A percentile compares a stretch with the other conserved stretches of the same genome.
phyloP scores from a whole-genome alignment of 2,113 vertebrate species.

The Camelus dromedarius region DNA sequence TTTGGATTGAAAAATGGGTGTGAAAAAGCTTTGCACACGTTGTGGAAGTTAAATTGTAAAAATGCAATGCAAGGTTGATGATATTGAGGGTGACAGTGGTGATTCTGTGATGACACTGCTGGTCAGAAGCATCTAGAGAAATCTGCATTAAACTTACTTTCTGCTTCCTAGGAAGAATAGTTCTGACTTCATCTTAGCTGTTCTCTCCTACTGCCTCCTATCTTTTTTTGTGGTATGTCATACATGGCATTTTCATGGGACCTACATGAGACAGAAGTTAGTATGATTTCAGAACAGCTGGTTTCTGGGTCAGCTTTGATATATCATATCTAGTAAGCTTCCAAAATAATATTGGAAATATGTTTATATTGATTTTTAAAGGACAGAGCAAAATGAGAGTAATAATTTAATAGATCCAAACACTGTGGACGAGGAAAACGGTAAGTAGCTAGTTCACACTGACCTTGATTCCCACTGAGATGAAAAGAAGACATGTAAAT shows the following conservation, averaged over 20 bases:
- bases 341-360: slow-evolving; percentile 56
- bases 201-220: not conserved
- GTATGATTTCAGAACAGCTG: slow-evolving; percentile 50
- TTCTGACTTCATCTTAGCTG: not conserved
- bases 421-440: slow-evolving; percentile 33
- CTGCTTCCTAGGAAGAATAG: not conserved
- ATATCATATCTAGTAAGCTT: slow-evolving; percentile 36
- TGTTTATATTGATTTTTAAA: slow-evolving; percentile 63
- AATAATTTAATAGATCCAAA: slow-evolving; percentile 28
- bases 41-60: not conserved
- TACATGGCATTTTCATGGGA: not conserved
- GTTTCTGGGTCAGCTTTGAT: slow-evolving; percentile 52
- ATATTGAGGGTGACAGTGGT: not conserved
- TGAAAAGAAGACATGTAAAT: not conserved
- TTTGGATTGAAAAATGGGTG: not conserved
- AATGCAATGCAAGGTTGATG: not conserved
- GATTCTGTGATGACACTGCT: not conserved
- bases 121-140: not conserved
- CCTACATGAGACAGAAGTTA: not conserved
- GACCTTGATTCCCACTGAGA: not conserved
- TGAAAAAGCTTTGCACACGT: not conserved
- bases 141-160: not conserved
- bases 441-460: not conserved
- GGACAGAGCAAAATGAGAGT: slow-evolving; percentile 8
- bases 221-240: not conserved